These are phyloP conservation scores for Edolisoma coerulescens DNA, from an alignment of 2,113 vertebrate genomes.

Conservation along the genomic window DNA sequence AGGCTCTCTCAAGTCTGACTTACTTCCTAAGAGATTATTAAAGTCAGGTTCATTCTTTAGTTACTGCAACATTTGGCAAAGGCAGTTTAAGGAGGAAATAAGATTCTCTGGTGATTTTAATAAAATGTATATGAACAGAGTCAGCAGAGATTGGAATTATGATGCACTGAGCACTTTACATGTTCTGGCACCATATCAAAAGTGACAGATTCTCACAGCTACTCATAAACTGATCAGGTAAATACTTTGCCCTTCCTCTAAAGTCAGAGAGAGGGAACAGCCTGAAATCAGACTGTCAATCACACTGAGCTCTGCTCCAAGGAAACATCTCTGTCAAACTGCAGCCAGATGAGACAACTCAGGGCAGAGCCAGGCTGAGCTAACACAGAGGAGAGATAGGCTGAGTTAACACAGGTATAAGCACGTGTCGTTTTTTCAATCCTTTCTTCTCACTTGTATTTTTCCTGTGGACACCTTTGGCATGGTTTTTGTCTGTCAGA, in stretches of 20 bases:
- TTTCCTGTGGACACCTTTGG: background rate
- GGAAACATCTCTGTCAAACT: background rate
- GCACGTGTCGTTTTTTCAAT: accelerated
- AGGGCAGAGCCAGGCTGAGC: background rate
- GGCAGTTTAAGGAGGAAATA: background rate
- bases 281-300: background rate
- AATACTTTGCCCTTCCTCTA: background rate
- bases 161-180: background rate
- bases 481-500: background rate
- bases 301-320: background rate
- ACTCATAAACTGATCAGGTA: background rate
- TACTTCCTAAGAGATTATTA: background rate
- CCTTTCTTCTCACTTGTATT: background rate
- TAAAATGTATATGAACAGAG: background rate
- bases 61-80: background rate
- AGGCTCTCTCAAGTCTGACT: background rate
- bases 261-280: background rate
- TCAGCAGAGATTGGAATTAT: background rate
- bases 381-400: background rate
- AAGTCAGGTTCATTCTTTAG: background rate
- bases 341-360: background rate
- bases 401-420: background rate
- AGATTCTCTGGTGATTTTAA: background rate
- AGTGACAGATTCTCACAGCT: background rate
- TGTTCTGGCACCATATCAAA: background rate